These are phyloP conservation scores for Pantherophis vulpinus DNA, from an alignment of 2,797 vertebrate species.

Conservation along the genomic window DNA sequence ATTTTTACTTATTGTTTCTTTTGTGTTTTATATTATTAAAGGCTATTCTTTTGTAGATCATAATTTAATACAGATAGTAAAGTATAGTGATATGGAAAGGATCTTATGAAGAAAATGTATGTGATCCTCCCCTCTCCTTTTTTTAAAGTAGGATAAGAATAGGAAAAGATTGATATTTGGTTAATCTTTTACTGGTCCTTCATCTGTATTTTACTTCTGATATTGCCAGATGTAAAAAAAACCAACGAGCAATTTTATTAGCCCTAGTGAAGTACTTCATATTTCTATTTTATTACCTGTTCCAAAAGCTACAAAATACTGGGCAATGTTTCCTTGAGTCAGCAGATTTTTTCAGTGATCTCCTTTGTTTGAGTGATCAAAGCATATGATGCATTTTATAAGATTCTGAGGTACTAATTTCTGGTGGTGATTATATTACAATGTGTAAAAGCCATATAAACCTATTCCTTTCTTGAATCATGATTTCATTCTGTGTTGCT, in stretches of 20 bases:
- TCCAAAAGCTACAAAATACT: constrained; percentile 58
- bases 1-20: background rate
- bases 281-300: constrained; percentile 60
- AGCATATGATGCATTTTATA: constrained; percentile 28
- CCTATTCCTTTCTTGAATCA: constrained; percentile 23
- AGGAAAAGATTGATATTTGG: constrained; percentile 45
- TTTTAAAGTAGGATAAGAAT: background rate
- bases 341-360: constrained; percentile 61
- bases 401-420: constrained; percentile 51
- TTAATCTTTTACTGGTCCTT: constrained; percentile 44
- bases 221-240: constrained; percentile 43
- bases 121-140: constrained; percentile 32
- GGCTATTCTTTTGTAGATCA: background rate
- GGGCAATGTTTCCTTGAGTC: constrained; percentile 53
- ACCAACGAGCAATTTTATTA: constrained; percentile 59
- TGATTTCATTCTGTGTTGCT: constrained; percentile 15
- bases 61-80: constrained; percentile 12
- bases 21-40: background rate
- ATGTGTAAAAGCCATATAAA: constrained; percentile 22
- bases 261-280: constrained; percentile 40
- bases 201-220: constrained; percentile 58
- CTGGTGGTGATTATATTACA: constrained; percentile 40
- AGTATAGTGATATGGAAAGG: constrained; percentile 18
- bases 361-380: constrained; percentile 56
- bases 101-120: constrained; percentile 33